Percentiles rank a stretch among this genome's conserved stretches.
These are phyloP conservation scores for Gambusia affinis DNA, from an alignment of 2,113 vertebrate genomes.

Conservation along the genomic window DNA sequence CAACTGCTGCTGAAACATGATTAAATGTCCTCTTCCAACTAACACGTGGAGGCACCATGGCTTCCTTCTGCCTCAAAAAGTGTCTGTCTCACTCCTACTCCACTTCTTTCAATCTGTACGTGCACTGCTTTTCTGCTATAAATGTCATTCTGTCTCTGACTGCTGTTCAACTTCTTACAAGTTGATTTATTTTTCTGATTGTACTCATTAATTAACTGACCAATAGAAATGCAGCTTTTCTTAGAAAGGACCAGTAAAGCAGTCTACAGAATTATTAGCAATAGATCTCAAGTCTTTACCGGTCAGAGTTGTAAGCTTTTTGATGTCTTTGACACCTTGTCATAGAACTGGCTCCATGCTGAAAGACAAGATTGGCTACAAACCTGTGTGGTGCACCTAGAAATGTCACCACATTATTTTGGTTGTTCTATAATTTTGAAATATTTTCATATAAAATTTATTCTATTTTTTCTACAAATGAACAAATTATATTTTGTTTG, in stretches of 20 bases:
- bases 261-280: no score
- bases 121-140: background rate
- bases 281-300: no score
- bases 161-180: background rate
- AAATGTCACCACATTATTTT: no score
- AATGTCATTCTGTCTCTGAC: background rate
- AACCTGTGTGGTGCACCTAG: no score
- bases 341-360: no score
- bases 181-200: background rate
- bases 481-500: no score
- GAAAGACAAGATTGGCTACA: no score
- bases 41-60: slow-evolving; percentile 49
- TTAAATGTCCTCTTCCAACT: slow-evolving; percentile 62
- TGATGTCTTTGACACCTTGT: no score
- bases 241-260: background rate
- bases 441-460: no score
- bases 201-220: background rate
- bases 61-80: slow-evolving; percentile 20
- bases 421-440: no score
- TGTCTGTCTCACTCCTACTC: background rate
- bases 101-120: background rate
- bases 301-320: no score
- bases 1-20: slow-evolving; percentile 74
- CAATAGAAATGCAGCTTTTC: background rate
- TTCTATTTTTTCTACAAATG: no score